These are phyloP conservation scores for Oreohelix idahoensis DNA, from an alignment of 1,140 invertebrate species.

Conservation along the genomic window DNA sequence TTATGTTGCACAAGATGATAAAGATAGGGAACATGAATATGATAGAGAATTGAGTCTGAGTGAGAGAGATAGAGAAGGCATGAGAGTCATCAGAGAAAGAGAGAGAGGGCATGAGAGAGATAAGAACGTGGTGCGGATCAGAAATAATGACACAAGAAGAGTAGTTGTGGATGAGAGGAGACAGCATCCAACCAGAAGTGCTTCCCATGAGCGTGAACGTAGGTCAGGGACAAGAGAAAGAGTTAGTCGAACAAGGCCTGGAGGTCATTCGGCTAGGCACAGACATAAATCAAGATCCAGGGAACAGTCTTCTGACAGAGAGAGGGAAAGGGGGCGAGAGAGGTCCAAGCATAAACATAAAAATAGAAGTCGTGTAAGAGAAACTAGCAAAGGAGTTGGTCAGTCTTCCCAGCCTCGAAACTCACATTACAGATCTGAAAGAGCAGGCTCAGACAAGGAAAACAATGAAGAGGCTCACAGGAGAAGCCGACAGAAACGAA, in stretches of 20 bases:
- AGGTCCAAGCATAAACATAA: not conserved
- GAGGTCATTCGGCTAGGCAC: not conserved
- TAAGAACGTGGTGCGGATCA: not conserved
- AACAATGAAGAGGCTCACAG: conserved; percentile 4
- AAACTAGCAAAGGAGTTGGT: not conserved
- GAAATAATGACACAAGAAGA: conserved; percentile 1
- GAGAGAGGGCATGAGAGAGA: conserved; percentile 19
- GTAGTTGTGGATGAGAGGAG: conserved; percentile 14
- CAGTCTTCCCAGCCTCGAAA: not conserved
- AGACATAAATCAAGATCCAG: not conserved
- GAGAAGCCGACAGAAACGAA: not conserved
- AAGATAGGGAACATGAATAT: conserved; percentile 15
- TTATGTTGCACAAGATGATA: conserved; percentile 11
- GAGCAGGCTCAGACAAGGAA: not conserved
- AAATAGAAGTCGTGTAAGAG: not conserved
- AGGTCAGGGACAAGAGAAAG: not conserved
- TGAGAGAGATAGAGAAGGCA: conserved; percentile 28
- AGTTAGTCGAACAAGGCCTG: not conserved
- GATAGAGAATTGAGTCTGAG: not conserved
- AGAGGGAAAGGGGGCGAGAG: not conserved
- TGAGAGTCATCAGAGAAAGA: conserved; percentile 16
- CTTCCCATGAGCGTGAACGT: not conserved
- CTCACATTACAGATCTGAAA: not conserved
- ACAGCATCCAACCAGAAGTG: not conserved
- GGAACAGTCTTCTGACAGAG: not conserved